Evolutionary conservation across 2,113 vertebrate species (phyloP), one percentile per base, ranked within the genome.

Genomic region (Lagopus muta): DNA sequence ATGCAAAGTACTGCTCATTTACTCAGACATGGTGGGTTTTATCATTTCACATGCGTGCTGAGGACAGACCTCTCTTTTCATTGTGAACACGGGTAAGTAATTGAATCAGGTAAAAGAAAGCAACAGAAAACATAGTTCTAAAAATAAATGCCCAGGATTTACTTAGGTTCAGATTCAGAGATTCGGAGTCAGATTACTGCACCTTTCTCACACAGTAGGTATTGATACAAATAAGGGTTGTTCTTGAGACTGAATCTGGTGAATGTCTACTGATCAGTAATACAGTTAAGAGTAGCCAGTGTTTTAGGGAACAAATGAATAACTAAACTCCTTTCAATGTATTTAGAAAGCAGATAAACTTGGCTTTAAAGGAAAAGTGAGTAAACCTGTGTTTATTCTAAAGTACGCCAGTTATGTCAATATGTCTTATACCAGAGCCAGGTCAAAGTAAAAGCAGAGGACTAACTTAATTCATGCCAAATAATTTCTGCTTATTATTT

Each of bases 401-500:
- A 67, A 55, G 17, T 34, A 47, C 13, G 72, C 19, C 17, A 42
- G 17, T 72, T 71, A 32, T 30, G 52, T 42, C 57, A 81, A 19
- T 66, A 83, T 55, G 18, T 71, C 28, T 84, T 70, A 70, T 48
- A 14, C 16, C 36, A 62, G 36, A 64, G 62, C 57, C 38, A 40
- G 27, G 52, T 25, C 27, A 72, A 42, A 88, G 22, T 19, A 66
- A 66, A 88, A 43, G 22, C 69, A 86, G 25, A 32, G 58, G 74
- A 71, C 52, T 66, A 86, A 47, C 43, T 71, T 65, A 87, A 75
- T 61, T 17, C 14, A 55, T 22, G 20, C 25, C 69, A 11, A 62
- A 48, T 48, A 84, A 87, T 73, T 62, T 70, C 15, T 89, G 27
- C n/a, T 89, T 89, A 90, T 92, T 94, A 87, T 90, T 90, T 94